A percentile compares a stretch with the other conserved stretches of the same genome.
phyloP scores from a whole-genome alignment of 2,888 invertebrate species.

The Acutogordius australiensis region DNA sequence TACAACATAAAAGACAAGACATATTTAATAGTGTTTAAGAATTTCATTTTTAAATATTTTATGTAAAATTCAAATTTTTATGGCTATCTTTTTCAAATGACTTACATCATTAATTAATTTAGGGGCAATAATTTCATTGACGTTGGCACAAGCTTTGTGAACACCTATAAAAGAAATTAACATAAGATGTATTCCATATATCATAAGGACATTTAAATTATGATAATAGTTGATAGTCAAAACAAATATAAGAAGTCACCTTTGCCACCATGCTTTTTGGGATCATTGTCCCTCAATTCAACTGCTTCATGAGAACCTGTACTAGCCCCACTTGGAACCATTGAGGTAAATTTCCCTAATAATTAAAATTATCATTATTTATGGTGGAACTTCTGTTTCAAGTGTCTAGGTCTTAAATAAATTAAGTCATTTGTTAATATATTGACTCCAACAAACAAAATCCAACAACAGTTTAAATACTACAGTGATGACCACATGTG shows the following conservation, averaged over 20 bases:
- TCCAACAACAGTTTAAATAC: no score
- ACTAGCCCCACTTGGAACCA: constrained; percentile 88
- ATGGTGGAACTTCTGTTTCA: no score
- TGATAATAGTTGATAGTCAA: no score
- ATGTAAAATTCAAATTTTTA: constrained; percentile 17
- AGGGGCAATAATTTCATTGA: constrained; percentile 37
- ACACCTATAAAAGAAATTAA: constrained; percentile 32
- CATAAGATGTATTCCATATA: background rate
- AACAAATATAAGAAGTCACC: no score
- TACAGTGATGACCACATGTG: no score
- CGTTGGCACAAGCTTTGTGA: constrained; percentile 58
- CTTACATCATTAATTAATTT: constrained; percentile 26
- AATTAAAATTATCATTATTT: no score
- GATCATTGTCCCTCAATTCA: constrained; percentile 68
- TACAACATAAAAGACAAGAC: no score
- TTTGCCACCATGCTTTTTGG: constrained; percentile 68
- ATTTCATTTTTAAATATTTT: constrained; percentile 26
- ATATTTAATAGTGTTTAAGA: no score
- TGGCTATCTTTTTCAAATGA: background rate
- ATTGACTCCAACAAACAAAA: no score
- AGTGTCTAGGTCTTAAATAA: no score
- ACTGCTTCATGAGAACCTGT: constrained; percentile 90
- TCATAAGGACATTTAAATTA: no score
- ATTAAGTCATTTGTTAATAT: no score
- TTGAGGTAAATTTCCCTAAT: constrained; percentile 38